These are phyloP conservation scores for Triplophysa rosa DNA, from an alignment of 2,113 vertebrate genomes.

Conservation along the genomic window DNA sequence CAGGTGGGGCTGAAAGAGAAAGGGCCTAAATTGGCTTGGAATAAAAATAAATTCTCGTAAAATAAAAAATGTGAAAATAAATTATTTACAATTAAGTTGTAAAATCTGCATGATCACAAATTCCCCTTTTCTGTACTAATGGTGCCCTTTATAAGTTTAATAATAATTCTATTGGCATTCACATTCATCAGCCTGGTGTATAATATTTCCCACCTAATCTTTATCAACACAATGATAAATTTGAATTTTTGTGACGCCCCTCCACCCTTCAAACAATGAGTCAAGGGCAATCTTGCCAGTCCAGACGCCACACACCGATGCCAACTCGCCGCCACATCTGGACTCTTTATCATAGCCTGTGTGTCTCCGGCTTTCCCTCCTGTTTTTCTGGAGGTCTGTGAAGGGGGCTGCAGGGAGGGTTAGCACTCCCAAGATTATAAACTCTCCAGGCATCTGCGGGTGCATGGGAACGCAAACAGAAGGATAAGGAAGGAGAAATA, in stretches of 20 bases:
- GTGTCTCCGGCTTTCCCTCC: constrained; percentile 33
- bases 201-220: neutral
- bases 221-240: constrained; percentile 69
- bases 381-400: constrained; percentile 4
- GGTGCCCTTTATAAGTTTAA: neutral
- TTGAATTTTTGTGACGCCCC: constrained; percentile 53
- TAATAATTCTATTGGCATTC: neutral
- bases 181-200: neutral
- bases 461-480: constrained; percentile 63
- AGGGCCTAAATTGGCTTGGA: no score
- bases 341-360: constrained; percentile 38
- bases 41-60: no score
- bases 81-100: no score
- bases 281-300: constrained; percentile 57
- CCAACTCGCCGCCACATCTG: constrained; percentile 56
- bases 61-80: no score
- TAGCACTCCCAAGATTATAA: constrained; percentile 63
- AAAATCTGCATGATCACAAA: neutral
- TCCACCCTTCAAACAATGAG: constrained; percentile 52
- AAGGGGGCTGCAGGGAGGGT: constrained; percentile 31
- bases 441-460: constrained; percentile 64
- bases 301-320: constrained; percentile 41
- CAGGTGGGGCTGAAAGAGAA: no score
- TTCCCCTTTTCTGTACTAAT: neutral
- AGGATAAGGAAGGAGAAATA: constrained; percentile 21